A percentile compares a stretch with the other conserved stretches of the same genome.
Evolutionary conservation across 2,113 vertebrate species (phyloP).

Genomic region (Cyanoliseus patagonus): DNA sequence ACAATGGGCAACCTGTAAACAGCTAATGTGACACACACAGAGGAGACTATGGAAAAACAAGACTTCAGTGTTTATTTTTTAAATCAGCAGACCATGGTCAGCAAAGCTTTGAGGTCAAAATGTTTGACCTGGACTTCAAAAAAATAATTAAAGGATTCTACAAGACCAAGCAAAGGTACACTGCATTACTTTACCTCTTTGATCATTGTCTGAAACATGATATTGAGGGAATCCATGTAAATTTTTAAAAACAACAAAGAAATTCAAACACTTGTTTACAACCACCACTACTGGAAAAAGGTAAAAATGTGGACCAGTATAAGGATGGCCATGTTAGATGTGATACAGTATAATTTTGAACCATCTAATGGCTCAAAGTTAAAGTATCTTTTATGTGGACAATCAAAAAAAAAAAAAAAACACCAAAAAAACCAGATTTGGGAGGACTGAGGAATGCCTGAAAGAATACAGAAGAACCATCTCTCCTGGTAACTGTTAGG

Average conservation of each 20-base stretch:
- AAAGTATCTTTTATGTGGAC: background rate
- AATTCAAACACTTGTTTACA: background rate
- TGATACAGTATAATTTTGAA: background rate
- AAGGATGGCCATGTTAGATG: background rate
- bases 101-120: background rate
- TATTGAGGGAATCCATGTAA: background rate
- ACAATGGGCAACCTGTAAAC: background rate
- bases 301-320: background rate
- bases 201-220: background rate
- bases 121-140: background rate
- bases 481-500: background rate
- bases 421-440: background rate
- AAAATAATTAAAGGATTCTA: background rate
- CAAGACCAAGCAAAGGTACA: background rate
- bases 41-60: background rate
- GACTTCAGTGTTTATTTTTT: background rate
- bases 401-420: background rate
- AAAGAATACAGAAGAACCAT: background rate
- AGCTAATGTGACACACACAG: accelerated
- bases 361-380: background rate
- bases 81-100: background rate
- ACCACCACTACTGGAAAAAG: background rate
- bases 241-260: background rate
- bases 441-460: background rate
- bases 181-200: background rate